Evolutionary conservation across 2,113 vertebrate genomes (phyloP).

Genomic region (Hipposideros armiger): DNA sequence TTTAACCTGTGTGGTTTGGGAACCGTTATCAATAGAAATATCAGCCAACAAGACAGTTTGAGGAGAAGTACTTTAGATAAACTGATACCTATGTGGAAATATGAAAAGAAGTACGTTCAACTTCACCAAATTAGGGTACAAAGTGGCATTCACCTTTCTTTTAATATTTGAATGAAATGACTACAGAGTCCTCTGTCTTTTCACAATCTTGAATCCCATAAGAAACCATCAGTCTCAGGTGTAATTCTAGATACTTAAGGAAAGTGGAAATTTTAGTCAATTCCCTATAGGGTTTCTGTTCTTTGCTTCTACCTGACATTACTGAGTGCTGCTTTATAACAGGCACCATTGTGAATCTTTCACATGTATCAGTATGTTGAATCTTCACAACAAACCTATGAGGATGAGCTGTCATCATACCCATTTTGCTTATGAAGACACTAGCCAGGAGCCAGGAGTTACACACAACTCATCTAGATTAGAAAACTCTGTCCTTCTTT

Average conservation of each 20-base stretch:
- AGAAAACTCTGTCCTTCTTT: neutral
- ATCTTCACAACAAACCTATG: neutral
- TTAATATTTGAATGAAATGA: neutral
- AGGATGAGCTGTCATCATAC: neutral
- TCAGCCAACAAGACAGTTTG: neutral
- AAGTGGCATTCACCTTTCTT: neutral
- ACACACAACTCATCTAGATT: neutral
- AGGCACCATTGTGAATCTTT: neutral
- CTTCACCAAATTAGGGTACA: neutral
- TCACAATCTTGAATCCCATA: neutral
- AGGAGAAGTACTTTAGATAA: neutral
- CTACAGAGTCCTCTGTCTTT: neutral
- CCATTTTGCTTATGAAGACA: neutral
- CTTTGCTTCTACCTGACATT: neutral
- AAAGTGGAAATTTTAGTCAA: neutral
- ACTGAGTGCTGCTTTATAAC: neutral
- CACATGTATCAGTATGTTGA: neutral
- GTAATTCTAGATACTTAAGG: neutral
- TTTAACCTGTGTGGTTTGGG: neutral
- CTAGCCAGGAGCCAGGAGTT: neutral
- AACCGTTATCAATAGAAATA: neutral
- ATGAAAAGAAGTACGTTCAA: neutral
- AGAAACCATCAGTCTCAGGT: neutral
- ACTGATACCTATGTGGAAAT: neutral
- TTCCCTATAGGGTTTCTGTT: neutral